phyloP scores from a whole-genome alignment of 2,888 invertebrate genomes.

The Eutolmus rufibarbis region DNA sequence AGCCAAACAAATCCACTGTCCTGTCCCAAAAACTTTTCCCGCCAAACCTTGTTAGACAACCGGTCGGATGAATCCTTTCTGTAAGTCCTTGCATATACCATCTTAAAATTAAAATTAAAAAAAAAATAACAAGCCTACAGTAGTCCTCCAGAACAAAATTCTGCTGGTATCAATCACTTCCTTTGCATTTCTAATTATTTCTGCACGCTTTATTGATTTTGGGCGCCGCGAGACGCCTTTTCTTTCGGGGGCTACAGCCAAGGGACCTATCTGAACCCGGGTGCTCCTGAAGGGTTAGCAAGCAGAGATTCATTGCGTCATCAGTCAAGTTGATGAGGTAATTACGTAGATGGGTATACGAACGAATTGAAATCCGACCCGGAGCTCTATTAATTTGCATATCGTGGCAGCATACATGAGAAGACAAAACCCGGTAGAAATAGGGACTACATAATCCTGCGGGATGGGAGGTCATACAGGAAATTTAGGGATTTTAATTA shows the following conservation, averaged over 20 bases:
- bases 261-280: constrained; percentile 41
- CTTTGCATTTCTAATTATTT: constrained; percentile 51
- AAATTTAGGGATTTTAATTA: neutral
- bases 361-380: constrained; percentile 46
- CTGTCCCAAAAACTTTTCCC: neutral
- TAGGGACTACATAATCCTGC: neutral
- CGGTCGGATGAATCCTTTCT: neutral
- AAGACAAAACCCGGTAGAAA: neutral
- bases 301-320: constrained; percentile 57
- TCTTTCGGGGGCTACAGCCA: neutral
- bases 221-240: neutral
- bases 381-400: constrained; percentile 44
- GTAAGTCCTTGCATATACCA: neutral
- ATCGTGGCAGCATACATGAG: neutral
- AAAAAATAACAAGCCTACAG: neutral
- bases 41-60: neutral
- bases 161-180: constrained; percentile 59
- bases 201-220: constrained; percentile 51
- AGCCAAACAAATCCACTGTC: neutral
- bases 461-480: neutral
- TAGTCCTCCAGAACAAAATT: constrained; percentile 52
- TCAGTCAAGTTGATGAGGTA: constrained; percentile 64
- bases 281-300: constrained; percentile 44
- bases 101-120: neutral
- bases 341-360: constrained; percentile 54